Conservation (phyloP, 2,888 invertebrate genomes). For the Steinernema scapterisci region DNA sequence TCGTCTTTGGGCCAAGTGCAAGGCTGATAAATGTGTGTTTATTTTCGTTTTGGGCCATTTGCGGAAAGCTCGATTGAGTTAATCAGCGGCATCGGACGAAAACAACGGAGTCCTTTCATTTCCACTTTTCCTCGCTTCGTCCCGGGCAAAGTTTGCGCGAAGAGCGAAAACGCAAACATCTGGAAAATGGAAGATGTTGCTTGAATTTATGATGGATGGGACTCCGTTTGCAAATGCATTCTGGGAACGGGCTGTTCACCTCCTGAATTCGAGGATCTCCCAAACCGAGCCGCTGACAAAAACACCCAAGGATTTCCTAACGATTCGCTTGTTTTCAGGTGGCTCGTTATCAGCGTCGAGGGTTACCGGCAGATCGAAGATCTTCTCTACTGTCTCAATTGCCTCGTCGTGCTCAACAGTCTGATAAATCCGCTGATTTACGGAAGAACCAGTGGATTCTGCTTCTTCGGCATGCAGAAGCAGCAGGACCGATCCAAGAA, state of each 20-base stretch:
- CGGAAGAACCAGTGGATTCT: slow-evolving; percentile 42
- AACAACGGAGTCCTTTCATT: background rate
- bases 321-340: slow-evolving; percentile 39
- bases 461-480: background rate
- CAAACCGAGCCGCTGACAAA: background rate
- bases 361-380: slow-evolving; percentile 48
- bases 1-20: background rate
- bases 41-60: background rate
- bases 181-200: too few species aligned
- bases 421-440: slow-evolving; percentile 60
- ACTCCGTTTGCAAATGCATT: background rate
- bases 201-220: background rate
- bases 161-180: too few species aligned
- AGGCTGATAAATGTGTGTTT: background rate
- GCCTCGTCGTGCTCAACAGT: slow-evolving; percentile 55
- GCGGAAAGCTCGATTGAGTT: background rate
- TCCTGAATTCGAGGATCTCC: background rate
- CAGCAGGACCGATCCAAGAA: background rate
- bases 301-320: background rate
- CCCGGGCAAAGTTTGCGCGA: too few species aligned
- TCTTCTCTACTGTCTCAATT: slow-evolving; percentile 50
- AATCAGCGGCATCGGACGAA: background rate
- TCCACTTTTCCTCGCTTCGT: background rate
- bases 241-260: background rate
- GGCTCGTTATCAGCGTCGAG: slow-evolving; percentile 50